Percentiles rank a stretch among this genome's conserved stretches.
Conservation (phyloP, 2,797 vertebrate genomes). For the Notamacropus eugenii region DNA sequence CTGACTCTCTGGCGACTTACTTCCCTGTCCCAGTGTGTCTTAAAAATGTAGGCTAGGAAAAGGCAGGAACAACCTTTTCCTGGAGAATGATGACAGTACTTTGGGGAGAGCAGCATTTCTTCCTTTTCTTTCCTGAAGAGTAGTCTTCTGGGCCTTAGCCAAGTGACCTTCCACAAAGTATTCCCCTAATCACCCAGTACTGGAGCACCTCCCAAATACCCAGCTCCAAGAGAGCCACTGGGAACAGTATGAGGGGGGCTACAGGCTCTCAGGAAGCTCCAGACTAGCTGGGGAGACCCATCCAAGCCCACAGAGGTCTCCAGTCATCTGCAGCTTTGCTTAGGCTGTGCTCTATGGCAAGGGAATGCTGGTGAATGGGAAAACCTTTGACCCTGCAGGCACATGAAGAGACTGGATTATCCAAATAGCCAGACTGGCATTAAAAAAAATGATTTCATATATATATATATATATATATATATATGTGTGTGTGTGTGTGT, state of each 20-base stretch:
- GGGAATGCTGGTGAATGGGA: background rate
- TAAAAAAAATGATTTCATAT: too few species aligned
- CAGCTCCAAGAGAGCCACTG: background rate
- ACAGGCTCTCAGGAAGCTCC: background rate
- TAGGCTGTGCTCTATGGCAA: background rate
- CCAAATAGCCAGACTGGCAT: too few species aligned
- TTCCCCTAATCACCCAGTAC: background rate
- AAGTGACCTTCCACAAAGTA: background rate
- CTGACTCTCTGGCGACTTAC: too few species aligned
- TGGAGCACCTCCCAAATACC: background rate
- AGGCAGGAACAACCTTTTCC: background rate
- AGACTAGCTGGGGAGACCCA: background rate
- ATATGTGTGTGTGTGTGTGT: too few species aligned
- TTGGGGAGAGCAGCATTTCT: background rate
- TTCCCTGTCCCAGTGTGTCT: background rate
- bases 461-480: too few species aligned
- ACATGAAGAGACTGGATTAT: too few species aligned
- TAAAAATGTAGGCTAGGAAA: background rate
- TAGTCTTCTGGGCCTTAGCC: background rate
- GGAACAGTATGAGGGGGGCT: background rate
- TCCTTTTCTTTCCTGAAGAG: background rate
- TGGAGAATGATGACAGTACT: background rate
- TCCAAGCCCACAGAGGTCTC: too few species aligned
- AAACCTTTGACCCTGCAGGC: background rate
- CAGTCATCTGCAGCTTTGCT: background rate